These are phyloP conservation scores for Graphium colonna DNA, from an alignment of 2,888 invertebrate species.

Conservation along the genomic window DNA sequence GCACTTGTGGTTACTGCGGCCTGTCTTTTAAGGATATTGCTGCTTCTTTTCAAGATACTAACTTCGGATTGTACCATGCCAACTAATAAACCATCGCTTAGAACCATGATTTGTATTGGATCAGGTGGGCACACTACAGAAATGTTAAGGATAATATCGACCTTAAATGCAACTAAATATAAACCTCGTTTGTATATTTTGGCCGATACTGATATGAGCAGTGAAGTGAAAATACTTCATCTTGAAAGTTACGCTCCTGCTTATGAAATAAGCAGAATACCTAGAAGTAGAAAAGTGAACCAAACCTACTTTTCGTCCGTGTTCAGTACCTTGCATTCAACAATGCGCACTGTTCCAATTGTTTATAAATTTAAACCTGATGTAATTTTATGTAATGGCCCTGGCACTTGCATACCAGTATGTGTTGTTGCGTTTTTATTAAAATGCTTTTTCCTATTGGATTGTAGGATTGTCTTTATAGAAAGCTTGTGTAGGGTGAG, in stretches of 20 bases:
- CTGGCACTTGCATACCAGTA: constrained; percentile 97
- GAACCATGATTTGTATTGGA: constrained; percentile 84
- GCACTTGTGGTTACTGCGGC: background rate
- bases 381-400: constrained; percentile 95
- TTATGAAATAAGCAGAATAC: constrained; percentile 82
- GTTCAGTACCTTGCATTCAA: constrained; percentile 87
- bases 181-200: constrained; percentile 88
- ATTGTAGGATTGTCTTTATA: constrained; percentile 91
- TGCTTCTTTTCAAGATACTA: constrained; percentile 6
- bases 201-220: constrained; percentile 88
- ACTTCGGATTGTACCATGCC: constrained; percentile 41
- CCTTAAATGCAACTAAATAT: constrained; percentile 83
- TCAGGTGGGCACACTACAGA: constrained; percentile 98
- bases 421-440: constrained; percentile 88
- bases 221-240: constrained; percentile 83
- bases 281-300: constrained; percentile 91
- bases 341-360: constrained; percentile 84
- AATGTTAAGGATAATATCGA: constrained; percentile 86
- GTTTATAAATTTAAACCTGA: constrained; percentile 86
- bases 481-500: constrained; percentile 97
- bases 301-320: constrained; percentile 91
- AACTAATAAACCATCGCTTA: constrained; percentile 39
- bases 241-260: constrained; percentile 60
- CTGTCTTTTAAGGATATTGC: constrained; percentile 8
- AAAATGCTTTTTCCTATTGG: constrained; percentile 83